Percentiles rank a stretch among this genome's conserved stretches.
Evolutionary conservation across 2,113 vertebrate species (phyloP).

Genomic region (Nothocercus julius): DNA sequence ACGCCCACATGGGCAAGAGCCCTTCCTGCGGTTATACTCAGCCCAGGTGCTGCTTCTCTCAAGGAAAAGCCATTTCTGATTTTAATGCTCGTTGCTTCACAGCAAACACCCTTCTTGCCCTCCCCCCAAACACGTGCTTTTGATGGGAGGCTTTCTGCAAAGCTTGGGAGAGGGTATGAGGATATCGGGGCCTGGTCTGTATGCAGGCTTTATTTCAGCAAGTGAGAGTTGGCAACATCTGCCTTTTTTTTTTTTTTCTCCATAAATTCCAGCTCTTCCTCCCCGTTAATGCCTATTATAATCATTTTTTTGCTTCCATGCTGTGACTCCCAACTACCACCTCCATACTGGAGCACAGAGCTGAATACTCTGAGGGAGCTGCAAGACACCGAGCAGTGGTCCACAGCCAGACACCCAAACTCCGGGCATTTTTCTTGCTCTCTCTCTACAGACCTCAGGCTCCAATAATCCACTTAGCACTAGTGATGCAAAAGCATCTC

Average conservation of each 20-base stretch:
- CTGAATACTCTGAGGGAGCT: not conserved
- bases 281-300: not conserved
- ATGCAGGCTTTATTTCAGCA: not conserved
- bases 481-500: not conserved
- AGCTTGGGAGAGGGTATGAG: not conserved
- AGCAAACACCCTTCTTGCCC: not conserved
- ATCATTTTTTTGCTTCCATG: not conserved
- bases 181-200: accelerated
- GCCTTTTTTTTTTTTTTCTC: not conserved
- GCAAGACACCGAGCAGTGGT: not conserved
- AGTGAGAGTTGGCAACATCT: not conserved
- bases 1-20: not conserved
- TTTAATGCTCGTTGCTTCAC: not conserved
- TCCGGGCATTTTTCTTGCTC: not conserved
- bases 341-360: not conserved
- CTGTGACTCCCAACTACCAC: not conserved
- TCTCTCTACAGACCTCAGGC: not conserved
- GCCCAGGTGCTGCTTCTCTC: not conserved
- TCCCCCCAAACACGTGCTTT: accelerated
- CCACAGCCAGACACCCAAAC: not conserved
- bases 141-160: not conserved
- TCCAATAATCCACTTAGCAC: not conserved
- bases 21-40: not conserved
- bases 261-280: not conserved
- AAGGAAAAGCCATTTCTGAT: not conserved